phyloP scores from a whole-genome alignment of 2,113 vertebrate genomes.

The Poecilia latipinna region DNA sequence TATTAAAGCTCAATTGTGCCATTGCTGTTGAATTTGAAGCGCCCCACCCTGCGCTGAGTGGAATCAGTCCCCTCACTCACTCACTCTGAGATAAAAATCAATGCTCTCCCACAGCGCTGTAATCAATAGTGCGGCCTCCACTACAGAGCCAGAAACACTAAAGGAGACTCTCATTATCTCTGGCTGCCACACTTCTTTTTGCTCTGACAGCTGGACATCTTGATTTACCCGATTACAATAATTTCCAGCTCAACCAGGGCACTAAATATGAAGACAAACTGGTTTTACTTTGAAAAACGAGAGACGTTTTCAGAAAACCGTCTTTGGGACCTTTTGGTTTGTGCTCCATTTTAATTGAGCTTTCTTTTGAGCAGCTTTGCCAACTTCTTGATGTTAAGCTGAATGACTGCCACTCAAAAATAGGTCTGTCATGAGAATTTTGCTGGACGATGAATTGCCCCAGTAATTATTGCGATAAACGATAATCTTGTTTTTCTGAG shows the following conservation, averaged over 20 bases:
- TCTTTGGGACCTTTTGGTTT: not conserved
- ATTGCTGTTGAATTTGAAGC: slow-evolving; percentile 36
- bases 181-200: slow-evolving; percentile 29
- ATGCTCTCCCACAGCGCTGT: slow-evolving; percentile 56
- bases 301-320: not conserved
- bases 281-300: slow-evolving; percentile 12
- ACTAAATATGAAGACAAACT: not conserved
- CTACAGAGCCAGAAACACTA: slow-evolving; percentile 23
- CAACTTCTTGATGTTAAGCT: not conserved
- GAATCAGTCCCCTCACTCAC: slow-evolving; percentile 50
- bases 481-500: no score
- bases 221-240: slow-evolving; percentile 34
- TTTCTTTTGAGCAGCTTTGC: not conserved
- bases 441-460: no score
- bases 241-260: slow-evolving; percentile 11
- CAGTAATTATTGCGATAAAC: no score
- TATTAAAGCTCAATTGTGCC: slow-evolving; percentile 38
- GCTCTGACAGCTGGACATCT: slow-evolving; percentile 21
- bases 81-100: slow-evolving; percentile 56
- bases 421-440: no score
- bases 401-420: not conserved
- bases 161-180: slow-evolving; percentile 45
- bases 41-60: slow-evolving; percentile 38
- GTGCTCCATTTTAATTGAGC: not conserved
- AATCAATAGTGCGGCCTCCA: slow-evolving; percentile 59